Conservation (phyloP, 1,140 invertebrate species). For the Homarus americanus region DNA sequence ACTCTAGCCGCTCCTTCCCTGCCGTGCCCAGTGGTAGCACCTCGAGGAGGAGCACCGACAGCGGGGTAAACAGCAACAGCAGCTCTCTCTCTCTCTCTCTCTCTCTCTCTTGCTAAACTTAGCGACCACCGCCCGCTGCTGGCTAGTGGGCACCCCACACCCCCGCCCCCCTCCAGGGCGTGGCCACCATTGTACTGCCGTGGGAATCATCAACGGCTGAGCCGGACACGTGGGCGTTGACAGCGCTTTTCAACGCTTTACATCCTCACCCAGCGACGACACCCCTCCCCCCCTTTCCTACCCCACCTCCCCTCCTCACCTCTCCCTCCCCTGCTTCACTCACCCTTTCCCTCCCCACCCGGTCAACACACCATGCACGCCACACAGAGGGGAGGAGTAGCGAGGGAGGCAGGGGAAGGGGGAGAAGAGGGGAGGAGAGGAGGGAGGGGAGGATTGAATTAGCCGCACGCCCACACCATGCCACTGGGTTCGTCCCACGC, state of each 20-base stretch:
- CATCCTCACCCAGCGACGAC: not conserved
- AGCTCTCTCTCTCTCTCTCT: not conserved
- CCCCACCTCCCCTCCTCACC: not conserved
- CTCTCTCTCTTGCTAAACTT: not conserved
- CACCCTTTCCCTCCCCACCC: too few species aligned
- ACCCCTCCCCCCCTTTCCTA: not conserved
- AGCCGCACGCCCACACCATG: too few species aligned
- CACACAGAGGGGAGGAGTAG: too few species aligned
- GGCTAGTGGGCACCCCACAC: not conserved
- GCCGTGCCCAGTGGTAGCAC: not conserved
- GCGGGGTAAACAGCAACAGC: too few species aligned
- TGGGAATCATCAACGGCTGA: not conserved
- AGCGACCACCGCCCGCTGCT: not conserved
- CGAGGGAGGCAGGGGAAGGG: not conserved
- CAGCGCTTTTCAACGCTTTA: not conserved
- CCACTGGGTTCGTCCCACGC: too few species aligned
- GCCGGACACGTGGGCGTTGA: conserved; percentile 10
- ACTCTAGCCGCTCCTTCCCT: not conserved
- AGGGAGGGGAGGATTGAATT: not conserved
- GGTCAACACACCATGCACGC: too few species aligned
- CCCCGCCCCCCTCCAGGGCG: not conserved
- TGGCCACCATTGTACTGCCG: not conserved
- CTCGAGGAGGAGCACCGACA: too few species aligned
- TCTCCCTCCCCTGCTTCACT: too few species aligned
- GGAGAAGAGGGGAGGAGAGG: not conserved